Base-by-base conservation (phyloP, 2,797 vertebrate species). In the Botia almorhae region DNA sequence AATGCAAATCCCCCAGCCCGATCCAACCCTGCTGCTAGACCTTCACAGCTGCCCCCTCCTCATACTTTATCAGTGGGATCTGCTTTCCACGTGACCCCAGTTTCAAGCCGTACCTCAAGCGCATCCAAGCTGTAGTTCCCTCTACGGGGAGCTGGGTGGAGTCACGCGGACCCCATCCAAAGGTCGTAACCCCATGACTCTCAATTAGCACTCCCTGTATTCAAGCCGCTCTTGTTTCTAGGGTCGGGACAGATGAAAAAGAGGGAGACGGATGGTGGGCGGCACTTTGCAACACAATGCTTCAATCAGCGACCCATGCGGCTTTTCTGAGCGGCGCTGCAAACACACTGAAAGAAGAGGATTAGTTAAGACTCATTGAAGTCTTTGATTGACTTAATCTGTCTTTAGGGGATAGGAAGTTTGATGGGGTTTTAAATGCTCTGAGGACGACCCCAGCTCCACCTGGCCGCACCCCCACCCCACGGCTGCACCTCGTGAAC, bases 351-450 rank as follows among this genome's bases (percentile, higher is more conserved):
- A 78, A 74, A 89, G 83, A 86, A 87, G 82, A 71, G 87, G 84
- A 86, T 88, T 85, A 88, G 87, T 88, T 85, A 80, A 84, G 77
- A 86, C 74, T 81, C 85, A 90, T 86, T 90, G 84, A 88, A 81
- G 85, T 79, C 86, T 90, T 88, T 89, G 89, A 90, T 87, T 87
- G 88, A 85, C 87, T 89, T 85, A 82, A 85, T 87, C 87, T 87
- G 86, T 89, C 87, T 88, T 87, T 73, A 84, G 87, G 84, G 87
- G 82, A 82, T 72, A 85, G 86, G 85, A 87, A 88, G 87, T 87
- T 85, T 81, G 82, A 85, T 81, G 78, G 82, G 77, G 78, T 85
- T 83, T 74, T 81, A 83, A 82, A 74, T 82, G 78, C 82, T 82
- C 85, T 12, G 63, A 64, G 80, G 75, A 82, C 79, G 84, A 81